Percentiles rank a stretch among this genome's conserved stretches.
phyloP scores from a whole-genome alignment of 2,888 invertebrate species.

The Chymomyza procnemis region DNA sequence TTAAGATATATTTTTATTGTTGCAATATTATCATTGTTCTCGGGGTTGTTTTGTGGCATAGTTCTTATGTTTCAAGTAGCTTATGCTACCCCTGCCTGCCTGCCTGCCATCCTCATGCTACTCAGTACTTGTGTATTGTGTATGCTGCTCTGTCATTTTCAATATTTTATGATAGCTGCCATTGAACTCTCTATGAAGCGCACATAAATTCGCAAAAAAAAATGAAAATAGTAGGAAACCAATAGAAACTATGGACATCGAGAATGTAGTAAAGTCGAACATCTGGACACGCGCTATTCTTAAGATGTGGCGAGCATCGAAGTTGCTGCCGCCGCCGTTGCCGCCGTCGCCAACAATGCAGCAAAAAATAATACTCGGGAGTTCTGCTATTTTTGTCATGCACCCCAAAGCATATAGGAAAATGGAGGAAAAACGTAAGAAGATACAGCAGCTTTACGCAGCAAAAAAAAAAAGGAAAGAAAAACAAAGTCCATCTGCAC shows the following conservation, averaged over 20 bases:
- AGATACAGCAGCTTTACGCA: constrained; percentile 19
- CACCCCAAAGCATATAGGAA: not conserved
- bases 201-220: constrained; percentile 65
- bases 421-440: not conserved
- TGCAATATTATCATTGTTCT: not conserved
- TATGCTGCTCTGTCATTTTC: constrained; percentile 51
- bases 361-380: constrained; percentile 53
- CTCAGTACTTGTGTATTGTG: not conserved
- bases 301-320: constrained; percentile 28
- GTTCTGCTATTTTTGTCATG: constrained; percentile 31
- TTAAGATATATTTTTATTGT: not conserved
- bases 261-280: not conserved
- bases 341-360: constrained; percentile 45
- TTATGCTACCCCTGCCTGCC: not conserved
- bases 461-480: constrained; percentile 54
- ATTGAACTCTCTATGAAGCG: constrained; percentile 71
- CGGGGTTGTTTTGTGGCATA: not conserved
- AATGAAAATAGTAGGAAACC: constrained; percentile 48
- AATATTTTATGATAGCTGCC: constrained; percentile 73
- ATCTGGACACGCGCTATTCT: constrained; percentile 43
- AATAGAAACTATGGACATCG: constrained; percentile 10
- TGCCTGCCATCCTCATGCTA: not conserved
- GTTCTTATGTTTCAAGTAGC: not conserved
- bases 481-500: constrained; percentile 58
- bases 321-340: not conserved